A percentile compares a stretch with the other conserved stretches of the same genome.
phyloP scores from a whole-genome alignment of 2,888 invertebrate species.

The Drosophila macrothrix region DNA sequence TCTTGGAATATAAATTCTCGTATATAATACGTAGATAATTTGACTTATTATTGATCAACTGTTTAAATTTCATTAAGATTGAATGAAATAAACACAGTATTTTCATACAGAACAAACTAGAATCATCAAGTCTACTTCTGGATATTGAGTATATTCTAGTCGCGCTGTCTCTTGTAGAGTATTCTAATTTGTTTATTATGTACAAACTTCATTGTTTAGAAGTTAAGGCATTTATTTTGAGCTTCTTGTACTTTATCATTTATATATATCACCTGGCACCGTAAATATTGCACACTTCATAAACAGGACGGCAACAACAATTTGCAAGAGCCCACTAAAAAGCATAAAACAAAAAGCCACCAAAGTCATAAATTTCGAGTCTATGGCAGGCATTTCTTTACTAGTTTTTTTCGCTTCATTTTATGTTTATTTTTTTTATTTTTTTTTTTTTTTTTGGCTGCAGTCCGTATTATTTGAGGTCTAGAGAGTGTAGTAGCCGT shows the following conservation, averaged over 20 bases:
- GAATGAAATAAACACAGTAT: neutral
- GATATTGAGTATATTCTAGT: neutral
- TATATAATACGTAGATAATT: neutral
- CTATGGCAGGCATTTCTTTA: slow-evolving; percentile 37
- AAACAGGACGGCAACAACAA: slow-evolving; percentile 21
- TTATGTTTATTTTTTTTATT: neutral
- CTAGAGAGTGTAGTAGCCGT: neutral
- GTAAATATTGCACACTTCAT: slow-evolving; percentile 38
- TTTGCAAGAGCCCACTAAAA: slow-evolving; percentile 14
- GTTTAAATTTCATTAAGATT: neutral
- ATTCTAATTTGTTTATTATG: neutral
- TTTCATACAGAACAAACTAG: neutral
- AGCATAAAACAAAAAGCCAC: neutral
- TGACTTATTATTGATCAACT: neutral
- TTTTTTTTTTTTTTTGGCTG: slow-evolving; percentile 25
- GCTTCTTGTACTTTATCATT: neutral
- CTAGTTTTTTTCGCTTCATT: neutral
- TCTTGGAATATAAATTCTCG: neutral
- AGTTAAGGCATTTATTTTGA: neutral
- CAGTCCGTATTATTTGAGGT: slow-evolving; percentile 4
- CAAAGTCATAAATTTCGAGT: slow-evolving; percentile 59
- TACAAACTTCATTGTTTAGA: neutral
- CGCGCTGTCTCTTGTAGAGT: neutral
- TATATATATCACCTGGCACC: slow-evolving; percentile 11
- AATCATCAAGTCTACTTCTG: neutral